Conservation (phyloP, 2,888 invertebrate species). For the Hypselothyrea guttata region DNA sequence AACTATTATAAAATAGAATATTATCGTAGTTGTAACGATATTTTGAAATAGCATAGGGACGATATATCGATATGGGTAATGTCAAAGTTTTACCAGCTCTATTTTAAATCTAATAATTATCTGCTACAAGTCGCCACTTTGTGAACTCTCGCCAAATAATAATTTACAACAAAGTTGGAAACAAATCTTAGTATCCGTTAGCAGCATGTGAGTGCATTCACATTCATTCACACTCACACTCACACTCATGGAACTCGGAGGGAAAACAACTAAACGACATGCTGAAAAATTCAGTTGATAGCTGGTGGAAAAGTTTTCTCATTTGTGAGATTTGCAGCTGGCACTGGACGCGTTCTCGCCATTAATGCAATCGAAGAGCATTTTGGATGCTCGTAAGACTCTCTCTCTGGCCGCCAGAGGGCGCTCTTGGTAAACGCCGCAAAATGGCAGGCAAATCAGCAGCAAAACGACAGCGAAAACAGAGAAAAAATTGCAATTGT, state of each 20-base stretch:
- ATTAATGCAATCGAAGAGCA: slow-evolving; percentile 70
- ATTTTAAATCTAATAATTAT: no score
- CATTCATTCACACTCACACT: slow-evolving; percentile 8
- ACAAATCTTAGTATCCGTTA: slow-evolving; percentile 16
- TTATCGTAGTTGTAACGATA: no score
- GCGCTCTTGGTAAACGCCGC: slow-evolving; percentile 68
- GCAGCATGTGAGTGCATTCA: slow-evolving; percentile 32
- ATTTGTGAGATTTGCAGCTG: slow-evolving; percentile 69
- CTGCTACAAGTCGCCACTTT: no score
- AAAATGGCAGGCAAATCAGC: slow-evolving; percentile 74
- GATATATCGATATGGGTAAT: no score
- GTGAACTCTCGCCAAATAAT: no score
- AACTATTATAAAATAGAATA: no score
- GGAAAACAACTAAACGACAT: slow-evolving; percentile 25
- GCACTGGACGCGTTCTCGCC: slow-evolving; percentile 39
- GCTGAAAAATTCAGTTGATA: slow-evolving; percentile 26
- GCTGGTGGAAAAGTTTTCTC: slow-evolving; percentile 64
- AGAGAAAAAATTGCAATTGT: slow-evolving; percentile 71
- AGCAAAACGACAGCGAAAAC: slow-evolving; percentile 40
- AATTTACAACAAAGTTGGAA: neutral
- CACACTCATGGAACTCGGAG: slow-evolving; percentile 2
- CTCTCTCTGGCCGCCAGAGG: slow-evolving; percentile 15
- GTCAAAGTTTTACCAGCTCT: no score
- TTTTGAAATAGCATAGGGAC: no score
- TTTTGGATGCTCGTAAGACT: slow-evolving; percentile 48